These are phyloP conservation scores for Leptinotarsa haldemani DNA, from an alignment of 2,888 invertebrate genomes.

Conservation along the genomic window DNA sequence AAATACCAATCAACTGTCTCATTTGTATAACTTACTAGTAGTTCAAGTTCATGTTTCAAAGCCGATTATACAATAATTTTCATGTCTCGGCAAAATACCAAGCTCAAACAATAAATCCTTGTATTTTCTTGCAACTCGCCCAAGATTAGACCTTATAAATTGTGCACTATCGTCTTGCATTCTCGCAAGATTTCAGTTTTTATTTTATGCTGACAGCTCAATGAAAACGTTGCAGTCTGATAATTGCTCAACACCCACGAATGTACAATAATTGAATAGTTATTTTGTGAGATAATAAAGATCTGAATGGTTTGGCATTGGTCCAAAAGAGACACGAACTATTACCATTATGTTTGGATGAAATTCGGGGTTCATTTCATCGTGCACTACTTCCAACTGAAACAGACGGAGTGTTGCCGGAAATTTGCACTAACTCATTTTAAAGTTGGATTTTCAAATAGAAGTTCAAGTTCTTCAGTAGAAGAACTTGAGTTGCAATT, in stretches of 20 bases:
- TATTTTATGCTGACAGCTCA: conserved; percentile 37
- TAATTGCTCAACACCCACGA: conserved; percentile 49
- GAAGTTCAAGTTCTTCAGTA: too few species aligned
- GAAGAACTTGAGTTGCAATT: too few species aligned
- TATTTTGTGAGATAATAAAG: conserved; percentile 52
- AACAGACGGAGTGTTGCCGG: conserved; percentile 46
- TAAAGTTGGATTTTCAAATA: too few species aligned
- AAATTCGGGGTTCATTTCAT: conserved; percentile 55
- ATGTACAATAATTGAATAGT: conserved; percentile 54
- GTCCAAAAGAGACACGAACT: conserved; percentile 41
- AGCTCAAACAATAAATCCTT: conserved; percentile 32
- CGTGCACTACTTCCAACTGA: conserved; percentile 51
- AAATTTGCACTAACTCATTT: not conserved
- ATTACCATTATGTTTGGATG: conserved; percentile 58
- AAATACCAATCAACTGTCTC: not conserved
- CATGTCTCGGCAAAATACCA: conserved; percentile 3
- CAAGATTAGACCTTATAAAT: conserved; percentile 33
- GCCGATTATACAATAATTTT: not conserved
- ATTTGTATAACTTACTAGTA: not conserved
- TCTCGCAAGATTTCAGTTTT: conserved; percentile 33
- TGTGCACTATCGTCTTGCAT: conserved; percentile 23
- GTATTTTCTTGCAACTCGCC: conserved; percentile 29
- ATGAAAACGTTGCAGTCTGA: conserved; percentile 38
- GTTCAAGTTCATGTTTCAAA: conserved; percentile 9
- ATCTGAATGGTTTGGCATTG: conserved; percentile 24